phyloP scores from a whole-genome alignment of 2,888 invertebrate species.

The Gryllus longicercus region DNA sequence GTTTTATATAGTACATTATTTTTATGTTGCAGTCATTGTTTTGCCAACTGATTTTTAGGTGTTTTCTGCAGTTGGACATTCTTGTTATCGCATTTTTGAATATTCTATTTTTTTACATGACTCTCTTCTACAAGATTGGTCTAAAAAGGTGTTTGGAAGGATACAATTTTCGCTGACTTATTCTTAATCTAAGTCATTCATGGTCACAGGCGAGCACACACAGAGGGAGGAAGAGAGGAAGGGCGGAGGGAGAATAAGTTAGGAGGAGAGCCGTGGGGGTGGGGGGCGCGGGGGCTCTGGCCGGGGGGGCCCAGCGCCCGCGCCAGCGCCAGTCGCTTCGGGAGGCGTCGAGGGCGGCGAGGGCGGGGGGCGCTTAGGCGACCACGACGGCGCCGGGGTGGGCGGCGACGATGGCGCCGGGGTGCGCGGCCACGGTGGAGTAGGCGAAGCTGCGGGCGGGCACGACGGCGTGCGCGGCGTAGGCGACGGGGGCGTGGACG shows the following conservation, averaged over 20 bases:
- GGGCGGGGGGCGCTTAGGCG: constrained; percentile 31
- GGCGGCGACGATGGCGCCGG: constrained; percentile 41
- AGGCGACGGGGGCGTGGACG: constrained; percentile 32
- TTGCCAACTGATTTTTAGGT: no score
- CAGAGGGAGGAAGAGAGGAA: neutral
- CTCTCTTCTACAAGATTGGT: no score
- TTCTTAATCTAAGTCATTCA: neutral
- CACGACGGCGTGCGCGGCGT: constrained; percentile 31
- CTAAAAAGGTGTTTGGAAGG: no score
- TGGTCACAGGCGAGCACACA: neutral
- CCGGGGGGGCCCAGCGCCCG: constrained; percentile 39
- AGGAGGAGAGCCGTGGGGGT: constrained; percentile 37
- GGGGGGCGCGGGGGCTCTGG: constrained; percentile 35
- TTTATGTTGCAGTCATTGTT: no score
- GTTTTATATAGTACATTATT: no score
- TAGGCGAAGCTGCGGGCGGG: constrained; percentile 33
- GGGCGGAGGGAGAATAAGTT: neutral
- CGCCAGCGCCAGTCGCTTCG: constrained; percentile 33
- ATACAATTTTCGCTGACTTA: neutral
- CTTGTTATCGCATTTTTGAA: no score
- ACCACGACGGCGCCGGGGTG: constrained; percentile 37
- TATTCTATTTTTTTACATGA: no score
- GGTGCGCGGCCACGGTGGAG: constrained; percentile 38
- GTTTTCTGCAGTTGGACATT: no score
- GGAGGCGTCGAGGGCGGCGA: constrained; percentile 42